A percentile compares a stretch with the other conserved stretches of the same genome.
phyloP scores from a whole-genome alignment of 2,113 vertebrate species.

The Ptychochromis oligacanthus region DNA sequence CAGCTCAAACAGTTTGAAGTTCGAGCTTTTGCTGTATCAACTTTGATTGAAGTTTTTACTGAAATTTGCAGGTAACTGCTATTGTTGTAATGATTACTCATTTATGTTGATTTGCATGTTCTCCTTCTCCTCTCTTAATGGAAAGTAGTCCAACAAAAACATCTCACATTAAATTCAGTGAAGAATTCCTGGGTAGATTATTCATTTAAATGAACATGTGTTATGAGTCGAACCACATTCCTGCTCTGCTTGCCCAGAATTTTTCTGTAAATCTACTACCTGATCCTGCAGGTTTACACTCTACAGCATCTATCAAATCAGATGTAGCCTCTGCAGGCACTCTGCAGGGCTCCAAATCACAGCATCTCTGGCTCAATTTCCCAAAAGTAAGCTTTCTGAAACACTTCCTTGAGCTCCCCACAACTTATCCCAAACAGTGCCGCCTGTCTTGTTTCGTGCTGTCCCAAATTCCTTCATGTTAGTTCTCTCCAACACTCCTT shows the following conservation, averaged over 20 bases:
- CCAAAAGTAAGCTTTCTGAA: slow-evolving; percentile 10
- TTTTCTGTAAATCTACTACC: background rate
- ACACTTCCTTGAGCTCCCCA: background rate
- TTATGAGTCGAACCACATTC: background rate
- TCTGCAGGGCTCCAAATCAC: slow-evolving; percentile 3
- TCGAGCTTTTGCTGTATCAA: background rate
- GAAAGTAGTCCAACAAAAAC: background rate
- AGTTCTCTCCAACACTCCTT: slow-evolving; percentile 8
- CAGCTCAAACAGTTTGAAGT: background rate
- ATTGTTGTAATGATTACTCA: background rate
- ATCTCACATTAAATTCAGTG: background rate
- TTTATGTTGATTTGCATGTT: background rate
- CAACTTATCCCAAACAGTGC: slow-evolving; percentile 5
- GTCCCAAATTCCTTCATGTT: slow-evolving; percentile 34
- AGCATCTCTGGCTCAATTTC: background rate
- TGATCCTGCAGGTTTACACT: slow-evolving; percentile 30
- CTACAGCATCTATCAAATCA: slow-evolving; percentile 8
- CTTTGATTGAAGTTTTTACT: background rate
- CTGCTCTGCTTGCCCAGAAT: background rate
- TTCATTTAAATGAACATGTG: background rate
- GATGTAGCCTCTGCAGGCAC: slow-evolving; percentile 22
- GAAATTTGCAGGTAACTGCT: slow-evolving; percentile 11
- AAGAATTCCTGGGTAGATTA: background rate
- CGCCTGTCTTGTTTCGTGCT: slow-evolving; percentile 4
- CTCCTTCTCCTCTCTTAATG: background rate